Evolutionary conservation across 2,888 invertebrate genomes (phyloP).

Genomic region (Folsomia candida): DNA sequence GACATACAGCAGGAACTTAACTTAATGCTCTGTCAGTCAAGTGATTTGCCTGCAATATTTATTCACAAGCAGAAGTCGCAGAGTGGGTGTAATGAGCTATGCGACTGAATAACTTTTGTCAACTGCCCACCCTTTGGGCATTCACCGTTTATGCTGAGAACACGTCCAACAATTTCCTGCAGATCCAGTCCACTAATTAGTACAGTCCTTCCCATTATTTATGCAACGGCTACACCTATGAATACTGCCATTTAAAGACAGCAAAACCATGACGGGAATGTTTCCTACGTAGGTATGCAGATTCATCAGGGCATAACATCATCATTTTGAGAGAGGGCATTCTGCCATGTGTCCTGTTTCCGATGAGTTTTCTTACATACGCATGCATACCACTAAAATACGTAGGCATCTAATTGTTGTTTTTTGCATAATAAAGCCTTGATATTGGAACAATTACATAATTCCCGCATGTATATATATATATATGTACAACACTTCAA

Average conservation of each 20-base stretch:
- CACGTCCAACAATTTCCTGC: not conserved
- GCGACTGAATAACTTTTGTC: conserved; percentile 11
- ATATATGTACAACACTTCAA: too few relatives aligned
- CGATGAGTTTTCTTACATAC: too few relatives aligned
- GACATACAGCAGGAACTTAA: conserved; percentile 21
- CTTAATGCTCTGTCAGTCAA: conserved; percentile 31
- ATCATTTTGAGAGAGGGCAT: too few relatives aligned
- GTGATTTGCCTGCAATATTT: conserved; percentile 9
- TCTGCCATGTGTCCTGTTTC: too few relatives aligned
- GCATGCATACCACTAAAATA: too few relatives aligned
- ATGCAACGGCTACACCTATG: not conserved
- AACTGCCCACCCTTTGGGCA: conserved; percentile 10
- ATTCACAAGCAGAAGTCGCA: not conserved
- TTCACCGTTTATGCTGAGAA: not conserved
- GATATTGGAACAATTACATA: too few relatives aligned
- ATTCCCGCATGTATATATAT: too few relatives aligned
- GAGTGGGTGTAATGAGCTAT: conserved; percentile 5
- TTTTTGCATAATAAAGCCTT: too few relatives aligned
- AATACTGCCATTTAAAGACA: not conserved
- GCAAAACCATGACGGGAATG: not conserved
- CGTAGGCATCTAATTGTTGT: too few relatives aligned
- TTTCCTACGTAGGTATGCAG: too few relatives aligned
- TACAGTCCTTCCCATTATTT: not conserved
- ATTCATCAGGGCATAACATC: not conserved
- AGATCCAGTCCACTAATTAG: conserved; percentile 9